A percentile compares a stretch with the other conserved stretches of the same genome.
Evolutionary conservation across 2,888 invertebrate genomes (phyloP).

Genomic region (Acronicta alni): DNA sequence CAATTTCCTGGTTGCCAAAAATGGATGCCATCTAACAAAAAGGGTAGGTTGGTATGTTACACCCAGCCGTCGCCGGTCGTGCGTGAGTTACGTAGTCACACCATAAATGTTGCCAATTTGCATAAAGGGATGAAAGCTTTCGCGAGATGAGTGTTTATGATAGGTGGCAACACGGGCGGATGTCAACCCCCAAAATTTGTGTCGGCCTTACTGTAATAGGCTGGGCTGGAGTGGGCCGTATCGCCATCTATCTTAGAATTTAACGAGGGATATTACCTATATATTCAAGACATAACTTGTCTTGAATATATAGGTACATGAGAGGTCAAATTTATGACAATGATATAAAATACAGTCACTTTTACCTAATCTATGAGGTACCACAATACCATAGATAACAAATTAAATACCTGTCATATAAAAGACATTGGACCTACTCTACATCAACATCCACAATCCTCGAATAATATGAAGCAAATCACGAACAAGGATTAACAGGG

Average conservation of each 20-base stretch:
- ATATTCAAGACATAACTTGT: too few species aligned
- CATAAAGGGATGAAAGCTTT: conserved; percentile 83
- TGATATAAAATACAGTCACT: too few species aligned
- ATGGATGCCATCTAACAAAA: conserved; percentile 83
- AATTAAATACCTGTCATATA: too few species aligned
- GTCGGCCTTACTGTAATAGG: conserved; percentile 54
- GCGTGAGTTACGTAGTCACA: conserved; percentile 66
- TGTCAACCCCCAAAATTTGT: conserved; percentile 56
- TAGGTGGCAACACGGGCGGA: conserved; percentile 56
- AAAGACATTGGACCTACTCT: not conserved
- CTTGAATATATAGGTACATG: too few species aligned
- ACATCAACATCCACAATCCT: not conserved
- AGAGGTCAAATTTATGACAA: too few species aligned
- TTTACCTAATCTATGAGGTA: too few species aligned
- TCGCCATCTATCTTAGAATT: conserved; percentile 3
- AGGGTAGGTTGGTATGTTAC: conserved; percentile 66
- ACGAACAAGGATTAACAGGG: conserved; percentile 41
- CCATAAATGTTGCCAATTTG: conserved; percentile 81
- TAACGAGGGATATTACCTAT: not conserved
- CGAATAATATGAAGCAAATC: conserved; percentile 33
- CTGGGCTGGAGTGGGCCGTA: conserved; percentile 22
- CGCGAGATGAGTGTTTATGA: conserved; percentile 82
- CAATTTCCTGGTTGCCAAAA: conserved; percentile 84
- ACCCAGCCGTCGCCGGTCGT: conserved; percentile 56
- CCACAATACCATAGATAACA: too few species aligned